phyloP scores from a whole-genome alignment of 1,140 invertebrate species.

The Ceratitis capitata region DNA sequence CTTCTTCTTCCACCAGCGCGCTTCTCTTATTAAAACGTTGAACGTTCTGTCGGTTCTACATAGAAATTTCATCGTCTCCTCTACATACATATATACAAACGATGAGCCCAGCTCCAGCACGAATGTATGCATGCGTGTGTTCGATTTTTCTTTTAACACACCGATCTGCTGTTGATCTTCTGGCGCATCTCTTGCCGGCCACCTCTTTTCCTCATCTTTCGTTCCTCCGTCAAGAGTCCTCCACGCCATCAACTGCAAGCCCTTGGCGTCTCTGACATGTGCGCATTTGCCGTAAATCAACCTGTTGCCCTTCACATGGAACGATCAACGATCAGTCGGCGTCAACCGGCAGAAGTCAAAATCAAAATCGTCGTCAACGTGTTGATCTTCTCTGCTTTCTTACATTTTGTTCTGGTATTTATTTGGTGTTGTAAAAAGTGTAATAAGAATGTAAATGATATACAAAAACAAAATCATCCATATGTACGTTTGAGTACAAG shows the following conservation, averaged over 20 bases:
- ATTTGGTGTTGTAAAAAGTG: background rate
- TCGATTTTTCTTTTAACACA: constrained; percentile 41
- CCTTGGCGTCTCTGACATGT: constrained; percentile 51
- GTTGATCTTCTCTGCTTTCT: background rate
- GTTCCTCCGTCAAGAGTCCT: no score
- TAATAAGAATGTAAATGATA: constrained; percentile 29
- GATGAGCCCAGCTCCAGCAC: no score
- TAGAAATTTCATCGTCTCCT: constrained; percentile 43
- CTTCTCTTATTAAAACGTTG: constrained; percentile 56
- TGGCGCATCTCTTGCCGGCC: no score
- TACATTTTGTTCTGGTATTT: background rate
- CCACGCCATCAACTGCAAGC: background rate
- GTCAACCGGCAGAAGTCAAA: background rate
- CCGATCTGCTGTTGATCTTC: constrained; percentile 51
- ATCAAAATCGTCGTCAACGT: constrained; percentile 8
- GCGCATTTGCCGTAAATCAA: constrained; percentile 62
- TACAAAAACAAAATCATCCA: background rate
- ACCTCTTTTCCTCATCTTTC: constrained; percentile 39
- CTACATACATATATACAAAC: constrained; percentile 44
- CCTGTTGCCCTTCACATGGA: constrained; percentile 57
- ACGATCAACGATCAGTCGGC: background rate
- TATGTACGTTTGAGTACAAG: no score
- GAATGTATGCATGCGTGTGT: constrained; percentile 53
- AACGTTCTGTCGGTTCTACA: constrained; percentile 60
- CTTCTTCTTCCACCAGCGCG: constrained; percentile 45